A percentile compares a stretch with the other conserved stretches of the same genome.
phyloP scores from a whole-genome alignment of 2,113 vertebrate species.

The Patagioenas fasciata region DNA sequence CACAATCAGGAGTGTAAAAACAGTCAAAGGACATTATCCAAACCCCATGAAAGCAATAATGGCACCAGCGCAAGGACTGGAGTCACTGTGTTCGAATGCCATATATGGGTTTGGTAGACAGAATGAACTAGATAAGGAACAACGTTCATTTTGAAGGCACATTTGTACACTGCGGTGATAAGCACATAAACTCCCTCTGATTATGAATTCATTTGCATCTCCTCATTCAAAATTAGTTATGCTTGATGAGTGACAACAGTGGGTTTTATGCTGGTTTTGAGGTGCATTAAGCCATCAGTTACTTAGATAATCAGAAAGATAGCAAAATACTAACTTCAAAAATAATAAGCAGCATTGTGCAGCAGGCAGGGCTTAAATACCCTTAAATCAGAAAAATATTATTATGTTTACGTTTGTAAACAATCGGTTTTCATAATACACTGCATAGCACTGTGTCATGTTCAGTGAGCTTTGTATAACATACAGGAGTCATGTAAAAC shows the following conservation, averaged over 20 bases:
- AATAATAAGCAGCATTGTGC: background rate
- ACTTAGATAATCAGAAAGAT: background rate
- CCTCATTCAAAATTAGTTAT: background rate
- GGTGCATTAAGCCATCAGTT: background rate
- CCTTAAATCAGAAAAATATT: background rate
- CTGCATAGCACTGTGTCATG: background rate
- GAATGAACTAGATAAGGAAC: background rate
- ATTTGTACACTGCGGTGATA: background rate
- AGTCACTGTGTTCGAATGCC: background rate
- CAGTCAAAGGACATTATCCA: background rate
- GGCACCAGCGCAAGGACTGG: background rate
- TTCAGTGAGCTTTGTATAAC: background rate
- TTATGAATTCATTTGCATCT: background rate
- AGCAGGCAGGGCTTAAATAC: background rate
- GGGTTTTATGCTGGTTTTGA: background rate
- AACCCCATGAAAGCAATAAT: background rate
- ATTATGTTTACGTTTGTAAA: background rate
- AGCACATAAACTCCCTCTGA: accelerated
- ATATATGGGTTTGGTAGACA: background rate
- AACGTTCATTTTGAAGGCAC: background rate
- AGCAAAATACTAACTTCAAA: background rate
- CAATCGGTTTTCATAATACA: background rate
- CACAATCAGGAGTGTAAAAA: background rate
- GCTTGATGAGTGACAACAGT: background rate
- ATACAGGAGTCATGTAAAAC: background rate